These are phyloP conservation scores for Drosophila sproati DNA, from an alignment of 1,140 invertebrate species.

Conservation along the genomic window DNA sequence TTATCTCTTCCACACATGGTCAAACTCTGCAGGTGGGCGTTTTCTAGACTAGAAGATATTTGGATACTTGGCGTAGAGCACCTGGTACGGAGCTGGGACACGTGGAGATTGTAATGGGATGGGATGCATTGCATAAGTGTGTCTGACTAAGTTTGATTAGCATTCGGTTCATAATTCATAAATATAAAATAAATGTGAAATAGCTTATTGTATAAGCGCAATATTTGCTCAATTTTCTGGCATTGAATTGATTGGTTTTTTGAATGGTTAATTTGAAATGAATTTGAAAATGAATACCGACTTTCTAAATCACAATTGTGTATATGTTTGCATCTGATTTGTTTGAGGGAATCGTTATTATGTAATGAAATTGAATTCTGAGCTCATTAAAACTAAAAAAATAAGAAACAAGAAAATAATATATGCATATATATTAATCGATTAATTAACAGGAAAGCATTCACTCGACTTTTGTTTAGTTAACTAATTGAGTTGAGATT, in stretches of 20 bases:
- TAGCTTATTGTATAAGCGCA: background rate
- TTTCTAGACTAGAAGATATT: background rate
- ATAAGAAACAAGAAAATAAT: no score
- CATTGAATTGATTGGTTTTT: background rate
- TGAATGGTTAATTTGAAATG: no score
- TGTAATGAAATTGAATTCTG: background rate
- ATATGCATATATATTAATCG: background rate
- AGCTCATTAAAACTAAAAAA: background rate
- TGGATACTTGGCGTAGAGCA: background rate
- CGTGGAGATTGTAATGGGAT: constrained; percentile 6
- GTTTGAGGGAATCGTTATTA: no score
- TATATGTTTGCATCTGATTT: no score
- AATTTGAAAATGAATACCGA: no score
- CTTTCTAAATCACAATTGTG: no score
- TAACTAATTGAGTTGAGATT: background rate
- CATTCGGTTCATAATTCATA: constrained; percentile 53
- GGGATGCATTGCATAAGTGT: constrained; percentile 54
- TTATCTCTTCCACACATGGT: background rate
- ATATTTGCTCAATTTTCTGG: background rate
- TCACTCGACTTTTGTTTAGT: background rate
- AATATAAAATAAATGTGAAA: constrained; percentile 16
- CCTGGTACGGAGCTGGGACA: constrained; percentile 5
- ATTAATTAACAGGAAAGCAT: background rate
- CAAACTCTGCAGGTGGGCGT: background rate
- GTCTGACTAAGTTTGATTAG: constrained; percentile 51